Base-by-base conservation (phyloP, 2,888 invertebrate species). In the Leptopilina myrica region DNA sequence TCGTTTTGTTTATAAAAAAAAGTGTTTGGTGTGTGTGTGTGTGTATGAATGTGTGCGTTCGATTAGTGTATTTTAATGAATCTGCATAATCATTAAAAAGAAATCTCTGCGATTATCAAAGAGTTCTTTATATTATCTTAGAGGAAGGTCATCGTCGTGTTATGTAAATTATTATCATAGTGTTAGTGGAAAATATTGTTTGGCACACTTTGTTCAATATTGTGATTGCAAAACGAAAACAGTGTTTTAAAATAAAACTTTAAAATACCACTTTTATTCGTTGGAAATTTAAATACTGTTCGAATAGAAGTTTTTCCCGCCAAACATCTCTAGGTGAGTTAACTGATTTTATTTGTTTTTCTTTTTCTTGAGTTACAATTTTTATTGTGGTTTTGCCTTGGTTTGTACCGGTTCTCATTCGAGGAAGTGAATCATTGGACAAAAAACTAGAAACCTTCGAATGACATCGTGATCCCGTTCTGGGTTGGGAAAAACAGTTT, bases 391-490 rank as follows among this genome's bases (percentile, higher is more conserved):
- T 81, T 80, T 80, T 76, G 64, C 79, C 73, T 79, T 69, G 79
- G 80, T 82, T 64, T 77, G 80, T 82, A 80, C 80, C 78, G 82
- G 80, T 82, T 82, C 69, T 77, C 79, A 79, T 76, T 64, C 64
- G 78, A 79, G 80, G 79, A 78, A 80, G 79, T 76, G 69, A 78
- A 79, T n/a, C 49, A 65, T 64, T 64, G 66, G 76, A 77, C 78
- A 81, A 81, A 83, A 83, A 83, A 64, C 76, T 77, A 76, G 76
- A 78, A 81, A 80, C 78, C 69, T 76, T 80, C 81, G 78, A 77
- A 66, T 78, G 79, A 80, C 79, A 81, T 77, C 78, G 78, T 79
- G 53, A 69, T 79, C 76, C 56, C 66, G 78, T 77, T 65, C 76
- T 49, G 53, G 49, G n/a, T 76, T 78, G 77, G 46, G 75, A 56